Base-by-base conservation (phyloP, 1,140 invertebrate genomes). In the Neodiprion fabricii region DNA sequence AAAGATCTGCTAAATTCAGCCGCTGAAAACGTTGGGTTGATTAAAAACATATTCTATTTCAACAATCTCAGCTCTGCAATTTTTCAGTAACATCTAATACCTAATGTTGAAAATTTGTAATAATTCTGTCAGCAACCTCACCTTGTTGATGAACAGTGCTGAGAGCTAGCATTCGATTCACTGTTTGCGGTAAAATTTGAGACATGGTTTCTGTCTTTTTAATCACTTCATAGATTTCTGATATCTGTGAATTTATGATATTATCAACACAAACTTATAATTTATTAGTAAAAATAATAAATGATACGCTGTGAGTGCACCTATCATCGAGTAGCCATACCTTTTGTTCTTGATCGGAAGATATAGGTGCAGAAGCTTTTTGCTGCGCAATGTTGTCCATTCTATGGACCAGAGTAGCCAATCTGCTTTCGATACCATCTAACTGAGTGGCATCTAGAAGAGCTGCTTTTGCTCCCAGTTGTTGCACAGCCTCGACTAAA, bases 121-220 rank as follows among this genome's bases (percentile, higher is more conserved):
- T 40, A 40, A 40, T 40, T 40, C 28, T 40, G 28, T 40, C 28
- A 40, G 28, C 28, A 40, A 17, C n/a, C 77, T 84, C 87, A 96
- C 95, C 96, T 93, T 97, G 95, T 88, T 95, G 93, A 86, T 98
- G 96, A 9, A 98, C 86, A n/a, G 92, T 90, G 85, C 96, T 94
- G 1, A 98, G 87, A 8, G 96, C 92, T 77, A 94, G 90, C 90
- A 98, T 92, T 76, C 96, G 90, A 77, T 97, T 93, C 28, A 98
- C 90, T 48, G 96, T 93, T 85, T 96, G 93, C 1, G 95, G 94
- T 73, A 96, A 79, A 71, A 94, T 88, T 82, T 95, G 92, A 17
- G 93, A 92, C 75, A 96, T 91, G 65, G 92, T 89, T 82, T 97
- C 95, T 65, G 93, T 94, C 86, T 95, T 95, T 84, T 96, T 96